Percentiles rank a stretch among this genome's conserved stretches.
These are phyloP conservation scores for Pogonomyrmex californicus DNA, from an alignment of 1,140 invertebrate genomes.

Conservation along the genomic window DNA sequence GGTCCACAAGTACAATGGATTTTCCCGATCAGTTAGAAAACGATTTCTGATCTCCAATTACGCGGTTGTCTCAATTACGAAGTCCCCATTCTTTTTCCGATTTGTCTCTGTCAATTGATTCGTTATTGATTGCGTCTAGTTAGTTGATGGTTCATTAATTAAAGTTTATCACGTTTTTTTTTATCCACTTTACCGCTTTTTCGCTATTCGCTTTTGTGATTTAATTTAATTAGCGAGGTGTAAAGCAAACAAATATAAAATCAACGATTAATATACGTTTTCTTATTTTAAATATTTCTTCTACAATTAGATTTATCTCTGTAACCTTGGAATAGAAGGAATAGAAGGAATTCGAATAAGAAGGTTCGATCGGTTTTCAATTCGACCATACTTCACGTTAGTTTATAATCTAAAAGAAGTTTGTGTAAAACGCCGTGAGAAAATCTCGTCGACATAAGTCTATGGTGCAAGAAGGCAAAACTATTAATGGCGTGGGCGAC, in stretches of 20 bases:
- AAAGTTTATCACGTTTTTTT: background rate
- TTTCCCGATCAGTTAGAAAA: background rate
- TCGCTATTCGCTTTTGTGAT: background rate
- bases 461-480: background rate
- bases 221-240: background rate
- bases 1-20: background rate
- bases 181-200: background rate
- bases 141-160: background rate
- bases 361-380: background rate
- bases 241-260: background rate
- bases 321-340: background rate
- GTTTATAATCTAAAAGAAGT: background rate
- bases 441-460: slow-evolving; percentile 10
- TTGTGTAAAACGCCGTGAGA: slow-evolving; percentile 14
- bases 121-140: background rate
- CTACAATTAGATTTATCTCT: background rate
- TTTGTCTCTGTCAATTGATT: background rate
- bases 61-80: background rate
- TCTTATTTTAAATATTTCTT: background rate
- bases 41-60: background rate
- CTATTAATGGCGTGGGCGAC: slow-evolving; percentile 33
- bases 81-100: background rate
- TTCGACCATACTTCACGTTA: background rate
- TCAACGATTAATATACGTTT: background rate
- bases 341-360: background rate